Base-by-base conservation (phyloP, 2,797 vertebrate genomes). In the Sebastes flavidus region DNA sequence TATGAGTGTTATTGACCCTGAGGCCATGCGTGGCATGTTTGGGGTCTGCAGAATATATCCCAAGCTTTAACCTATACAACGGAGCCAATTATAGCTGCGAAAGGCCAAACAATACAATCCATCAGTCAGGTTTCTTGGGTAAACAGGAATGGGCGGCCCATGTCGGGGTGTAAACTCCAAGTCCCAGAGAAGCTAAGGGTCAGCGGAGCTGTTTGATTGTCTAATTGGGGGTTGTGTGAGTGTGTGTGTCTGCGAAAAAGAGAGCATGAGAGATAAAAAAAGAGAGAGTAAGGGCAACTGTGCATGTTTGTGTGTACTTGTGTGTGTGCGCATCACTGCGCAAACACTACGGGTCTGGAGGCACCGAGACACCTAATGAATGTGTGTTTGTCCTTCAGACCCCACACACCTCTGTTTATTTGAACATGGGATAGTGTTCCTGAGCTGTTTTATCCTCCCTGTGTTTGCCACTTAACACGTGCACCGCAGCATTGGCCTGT, bases 51-150 rank as follows among this genome's bases (percentile, higher is more conserved):
- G 94, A 95, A 95, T 94, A 96, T 96, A 96, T 96, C 92, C 93
- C 90, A 88, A 88, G 93, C 90, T 88, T 94, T 95, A 95, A 96
- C 94, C 94, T 96, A 96, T 95, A 96, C 95, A 96, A 95, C 87
- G 24, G 72, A 91, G 88, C 93, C 94, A 95, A 95, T 96, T 96
- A 95, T 93, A 94, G 93, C 91, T 80, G 89, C 65, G 68, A 92
- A 95, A 96, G 95, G 94, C 95, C 95, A 96, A 96, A 96, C 95
- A 95, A 95, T 95, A 90, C 93, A 87, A 96, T 96, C 94, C 94
- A 96, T 96, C 95, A 95, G 93, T 94, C 93, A 93, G 88, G 84
- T 90, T 90, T 82, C 85, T 92, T 69, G 89, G 91, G 92, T 96
- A 95, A 96, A 95, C 93, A 95, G 83, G 91, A 92, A 86, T 86